Evolutionary conservation across 2,113 vertebrate species (phyloP).

Genomic region (Siniperca chuatsi): DNA sequence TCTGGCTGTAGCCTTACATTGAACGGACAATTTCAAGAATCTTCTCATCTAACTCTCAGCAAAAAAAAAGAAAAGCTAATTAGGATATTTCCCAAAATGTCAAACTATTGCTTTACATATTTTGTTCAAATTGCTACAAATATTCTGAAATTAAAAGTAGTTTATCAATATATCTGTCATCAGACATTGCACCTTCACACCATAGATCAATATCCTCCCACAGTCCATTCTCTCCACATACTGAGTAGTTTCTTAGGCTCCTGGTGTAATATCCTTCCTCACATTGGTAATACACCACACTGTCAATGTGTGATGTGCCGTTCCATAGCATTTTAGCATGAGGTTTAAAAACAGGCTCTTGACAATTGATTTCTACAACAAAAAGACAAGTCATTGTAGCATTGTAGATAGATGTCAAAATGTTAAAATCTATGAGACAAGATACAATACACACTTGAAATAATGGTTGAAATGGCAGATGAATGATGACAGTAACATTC

Average conservation of each 20-base stretch:
- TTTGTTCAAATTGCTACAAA: background rate
- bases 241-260: constrained; percentile 64
- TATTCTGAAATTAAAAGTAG: background rate
- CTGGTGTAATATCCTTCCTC: constrained; percentile 64
- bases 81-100: background rate
- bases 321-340: constrained; percentile 65
- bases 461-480: background rate
- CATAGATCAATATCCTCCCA: constrained; percentile 79
- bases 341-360: constrained; percentile 62
- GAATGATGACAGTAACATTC: background rate
- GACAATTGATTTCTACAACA: constrained; percentile 76
- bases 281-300: constrained; percentile 73
- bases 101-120: background rate
- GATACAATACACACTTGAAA: background rate
- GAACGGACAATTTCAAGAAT: background rate
- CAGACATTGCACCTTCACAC: constrained; percentile 81
- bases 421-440: background rate
- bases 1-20: background rate
- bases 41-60: background rate
- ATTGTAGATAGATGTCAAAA: background rate
- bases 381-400: constrained; percentile 39
- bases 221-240: constrained; percentile 74
- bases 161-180: background rate
- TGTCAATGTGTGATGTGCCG: constrained; percentile 55
- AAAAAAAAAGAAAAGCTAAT: background rate